Conservation (phyloP, 2,797 vertebrate species). For the Vireo griseus region DNA sequence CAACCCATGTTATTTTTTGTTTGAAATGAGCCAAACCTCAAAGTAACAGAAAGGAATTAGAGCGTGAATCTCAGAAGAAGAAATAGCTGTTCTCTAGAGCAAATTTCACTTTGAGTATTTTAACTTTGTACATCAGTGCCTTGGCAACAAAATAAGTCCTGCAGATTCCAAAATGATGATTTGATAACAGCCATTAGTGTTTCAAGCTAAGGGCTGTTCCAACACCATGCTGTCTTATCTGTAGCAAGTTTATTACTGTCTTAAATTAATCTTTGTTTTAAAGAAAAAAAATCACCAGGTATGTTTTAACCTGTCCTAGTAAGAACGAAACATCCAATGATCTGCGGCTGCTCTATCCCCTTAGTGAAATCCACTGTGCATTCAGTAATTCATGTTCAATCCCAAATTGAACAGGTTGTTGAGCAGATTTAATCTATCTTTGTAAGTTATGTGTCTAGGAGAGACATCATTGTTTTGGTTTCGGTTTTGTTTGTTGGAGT, state of each 20-base stretch:
- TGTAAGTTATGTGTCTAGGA: not conserved
- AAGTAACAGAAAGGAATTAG: not conserved
- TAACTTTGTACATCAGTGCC: not conserved
- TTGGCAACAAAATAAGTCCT: not conserved
- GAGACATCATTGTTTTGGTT: not conserved
- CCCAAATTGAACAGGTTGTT: not conserved
- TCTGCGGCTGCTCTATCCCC: not conserved
- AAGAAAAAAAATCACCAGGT: not conserved
- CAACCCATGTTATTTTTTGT: not conserved
- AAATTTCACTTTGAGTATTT: not conserved
- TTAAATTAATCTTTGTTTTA: not conserved
- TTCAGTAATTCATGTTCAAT: not conserved
- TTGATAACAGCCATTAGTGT: not conserved
- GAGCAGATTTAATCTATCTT: not conserved
- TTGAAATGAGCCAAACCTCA: not conserved
- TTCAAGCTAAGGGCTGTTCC: not conserved
- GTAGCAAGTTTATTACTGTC: not conserved
- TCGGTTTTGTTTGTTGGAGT: not conserved
- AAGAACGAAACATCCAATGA: not conserved
- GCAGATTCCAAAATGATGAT: not conserved
- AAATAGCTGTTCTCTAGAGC: not conserved
- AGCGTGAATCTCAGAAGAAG: not conserved
- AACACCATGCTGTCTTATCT: not conserved
- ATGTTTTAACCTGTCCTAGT: not conserved
- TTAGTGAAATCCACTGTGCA: not conserved